Percentiles rank a stretch among this genome's conserved stretches.
phyloP scores from a whole-genome alignment of 2,113 vertebrate species.

The Psilopogon haemacephalus region DNA sequence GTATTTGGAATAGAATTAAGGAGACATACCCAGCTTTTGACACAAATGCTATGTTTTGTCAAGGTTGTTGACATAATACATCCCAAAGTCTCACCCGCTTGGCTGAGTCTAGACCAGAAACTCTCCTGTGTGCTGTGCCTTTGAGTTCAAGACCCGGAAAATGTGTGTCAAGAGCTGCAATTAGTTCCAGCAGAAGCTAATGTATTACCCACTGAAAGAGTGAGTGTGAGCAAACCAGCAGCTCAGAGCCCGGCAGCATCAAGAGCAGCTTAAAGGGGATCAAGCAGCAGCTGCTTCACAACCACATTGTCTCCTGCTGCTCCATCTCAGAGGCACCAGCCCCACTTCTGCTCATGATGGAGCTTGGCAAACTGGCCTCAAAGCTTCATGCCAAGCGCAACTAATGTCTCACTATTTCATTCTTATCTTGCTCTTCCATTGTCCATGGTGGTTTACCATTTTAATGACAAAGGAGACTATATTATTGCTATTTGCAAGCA shows the following conservation, averaged over 20 bases:
- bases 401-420: neutral
- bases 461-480: neutral
- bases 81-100: neutral
- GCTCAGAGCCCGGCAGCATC: fast-evolving
- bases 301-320: fast-evolving
- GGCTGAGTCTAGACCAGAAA: neutral
- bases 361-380: neutral
- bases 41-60: neutral
- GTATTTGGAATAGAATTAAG: neutral
- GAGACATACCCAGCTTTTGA: neutral
- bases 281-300: neutral
- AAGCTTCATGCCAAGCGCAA: neutral
- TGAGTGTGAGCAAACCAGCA: fast-evolving
- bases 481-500: neutral
- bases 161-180: neutral
- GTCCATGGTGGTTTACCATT: neutral
- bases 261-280: neutral
- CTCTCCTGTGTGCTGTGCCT: neutral
- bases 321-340: neutral
- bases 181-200: neutral
- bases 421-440: neutral
- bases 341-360: neutral
- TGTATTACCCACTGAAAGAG: fast-evolving
- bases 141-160: neutral
- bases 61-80: neutral